Conservation (phyloP, 2,113 vertebrate genomes). For the Cyanistes caeruleus region DNA sequence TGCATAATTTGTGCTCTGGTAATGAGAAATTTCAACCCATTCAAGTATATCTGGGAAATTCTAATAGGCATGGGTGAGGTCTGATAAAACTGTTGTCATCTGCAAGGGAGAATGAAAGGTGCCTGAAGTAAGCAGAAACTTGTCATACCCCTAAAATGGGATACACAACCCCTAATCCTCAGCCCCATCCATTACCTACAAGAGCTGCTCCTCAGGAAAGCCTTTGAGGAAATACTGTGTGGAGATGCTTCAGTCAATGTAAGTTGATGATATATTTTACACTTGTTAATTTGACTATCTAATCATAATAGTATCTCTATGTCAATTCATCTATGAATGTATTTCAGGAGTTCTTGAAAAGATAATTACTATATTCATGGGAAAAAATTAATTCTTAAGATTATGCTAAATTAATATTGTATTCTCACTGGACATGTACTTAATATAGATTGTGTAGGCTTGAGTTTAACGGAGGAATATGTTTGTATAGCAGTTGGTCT, state of each 20-base stretch:
- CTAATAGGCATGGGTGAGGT: background rate
- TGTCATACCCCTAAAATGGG: background rate
- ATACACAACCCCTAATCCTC: background rate
- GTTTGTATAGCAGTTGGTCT: background rate
- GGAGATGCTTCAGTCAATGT: background rate
- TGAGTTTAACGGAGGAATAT: background rate
- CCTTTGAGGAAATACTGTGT: background rate
- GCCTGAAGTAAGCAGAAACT: background rate
- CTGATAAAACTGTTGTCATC: background rate
- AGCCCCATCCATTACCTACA: fast-evolving
- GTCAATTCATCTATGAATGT: background rate
- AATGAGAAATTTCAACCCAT: background rate
- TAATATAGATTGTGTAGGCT: background rate
- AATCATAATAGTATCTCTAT: background rate
- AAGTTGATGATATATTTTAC: background rate
- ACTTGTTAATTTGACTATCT: background rate
- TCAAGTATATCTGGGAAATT: fast-evolving
- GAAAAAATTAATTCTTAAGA: background rate
- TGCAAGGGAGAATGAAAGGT: background rate
- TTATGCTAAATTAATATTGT: background rate
- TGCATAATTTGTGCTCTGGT: background rate
- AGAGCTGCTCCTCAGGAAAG: fast-evolving
- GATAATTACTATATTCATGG: background rate
- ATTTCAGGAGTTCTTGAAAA: background rate
- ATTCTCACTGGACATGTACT: background rate